Base-by-base conservation (phyloP, 2,888 invertebrate genomes). In the Lycophotia porphyrea region DNA sequence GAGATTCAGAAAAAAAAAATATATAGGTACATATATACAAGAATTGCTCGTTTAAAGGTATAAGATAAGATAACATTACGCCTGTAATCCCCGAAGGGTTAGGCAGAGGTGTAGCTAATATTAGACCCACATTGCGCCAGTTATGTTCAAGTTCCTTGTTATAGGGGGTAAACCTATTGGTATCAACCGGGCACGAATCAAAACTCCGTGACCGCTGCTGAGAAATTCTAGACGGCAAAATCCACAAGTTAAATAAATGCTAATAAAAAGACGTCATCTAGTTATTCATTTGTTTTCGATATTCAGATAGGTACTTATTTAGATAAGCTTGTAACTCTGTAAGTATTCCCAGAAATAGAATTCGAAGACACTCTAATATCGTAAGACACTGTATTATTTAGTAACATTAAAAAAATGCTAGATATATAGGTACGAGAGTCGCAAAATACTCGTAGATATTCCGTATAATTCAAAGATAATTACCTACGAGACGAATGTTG, bases 381-480 rank as follows among this genome's bases (percentile, higher is more conserved):
- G 31, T 21, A 31, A 9, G 1, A 21, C 47, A 73, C 60, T 2
- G 31, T 60, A 64, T 64, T 60, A 31, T 31, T 58, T 58, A n/a
- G n/a, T n/a, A n/a, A n/a, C n/a, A n/a, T n/a, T n/a, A n/a, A n/a
- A n/a, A 24, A 78, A 34, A 64, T 76, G 47, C 21, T 71, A 55
- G 18, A 63, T 63, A n/a, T 15, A 24, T n/a, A 5, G 15, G n/a
- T 34, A 60, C 15, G 18, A 76, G n/a, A 55, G 27, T 36, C 34
- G 18, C 39, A 58, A 36, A 39, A 21, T 52, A 63, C 27, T 55
- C 55, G 21, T 39, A 71, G 18, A 39, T n/a, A 39, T 18, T 27
- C 39, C 42, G 27, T 75, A 84, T 86, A 83, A 84, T 87, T 84
- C 82, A 74, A 75, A 82, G 80, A 79, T 86, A 89, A 88, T 88